phyloP scores from a whole-genome alignment of 2,113 vertebrate species.

The Melanostigma gelatinosum region DNA sequence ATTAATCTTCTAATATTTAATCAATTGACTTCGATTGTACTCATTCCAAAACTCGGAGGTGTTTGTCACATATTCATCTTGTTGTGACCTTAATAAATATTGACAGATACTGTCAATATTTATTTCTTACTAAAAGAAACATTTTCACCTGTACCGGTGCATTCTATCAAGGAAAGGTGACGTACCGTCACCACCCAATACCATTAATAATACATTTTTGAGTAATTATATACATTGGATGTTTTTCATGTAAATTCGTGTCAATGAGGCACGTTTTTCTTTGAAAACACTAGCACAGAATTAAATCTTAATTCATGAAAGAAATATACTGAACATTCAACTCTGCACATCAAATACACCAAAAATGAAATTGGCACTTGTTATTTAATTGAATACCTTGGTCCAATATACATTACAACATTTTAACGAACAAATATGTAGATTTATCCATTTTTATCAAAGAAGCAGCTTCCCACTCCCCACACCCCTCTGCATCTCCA shows the following conservation, averaged over 20 bases:
- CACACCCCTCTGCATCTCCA: not conserved
- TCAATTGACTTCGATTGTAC: not conserved
- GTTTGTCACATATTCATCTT: not conserved
- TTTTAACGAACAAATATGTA: not conserved
- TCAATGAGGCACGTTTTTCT: not conserved
- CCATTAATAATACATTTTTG: not conserved
- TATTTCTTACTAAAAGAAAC: not conserved
- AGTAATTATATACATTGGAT: not conserved
- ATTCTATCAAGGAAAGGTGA: not conserved
- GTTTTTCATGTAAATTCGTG: not conserved
- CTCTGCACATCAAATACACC: not conserved
- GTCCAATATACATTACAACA: not conserved
- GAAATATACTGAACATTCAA: not conserved
- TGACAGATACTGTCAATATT: not conserved
- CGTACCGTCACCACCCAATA: not conserved
- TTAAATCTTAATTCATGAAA: not conserved
- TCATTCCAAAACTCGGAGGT: not conserved
- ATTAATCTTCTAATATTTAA: conserved; percentile 20
- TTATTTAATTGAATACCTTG: not conserved
- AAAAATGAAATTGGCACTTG: not conserved
- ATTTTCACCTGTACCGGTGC: not conserved
- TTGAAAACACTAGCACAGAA: not conserved
- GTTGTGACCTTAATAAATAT: not conserved
- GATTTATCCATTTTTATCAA: not conserved
- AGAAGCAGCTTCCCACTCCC: not conserved